Evolutionary conservation across 1,140 invertebrate species (phyloP), one percentile per base, ranked within the genome.

Genomic region (Atta colombica): DNA sequence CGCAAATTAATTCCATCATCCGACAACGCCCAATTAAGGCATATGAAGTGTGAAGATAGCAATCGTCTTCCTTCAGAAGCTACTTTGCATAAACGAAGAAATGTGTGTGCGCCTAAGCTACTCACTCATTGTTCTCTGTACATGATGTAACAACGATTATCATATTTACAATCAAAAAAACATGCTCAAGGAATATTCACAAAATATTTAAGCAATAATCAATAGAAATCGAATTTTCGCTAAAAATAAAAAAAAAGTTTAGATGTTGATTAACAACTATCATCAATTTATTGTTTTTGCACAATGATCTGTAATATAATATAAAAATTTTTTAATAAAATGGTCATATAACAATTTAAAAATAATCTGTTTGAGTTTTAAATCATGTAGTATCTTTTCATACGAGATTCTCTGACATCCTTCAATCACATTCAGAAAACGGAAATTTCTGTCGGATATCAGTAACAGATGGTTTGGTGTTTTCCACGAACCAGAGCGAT

Each of bases 1-100:
- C 88, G 91, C 91, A 91, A 93, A 94, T 93, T 93, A 93, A 93
- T 93, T 92, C 90, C 90, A 89, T 91, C 89, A 86, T 82, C 88
- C 87, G 78, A 91, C 88, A 92, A 92, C 91, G 92, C 89, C 91
- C 91, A 93, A 94, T 94, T 94, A 93, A 91, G 87, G 87, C 90
- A 92, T 93, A 93, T 91, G 92, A 93, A 93, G 91, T 90, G 91
- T 90, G 80, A 91, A 91, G 90, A 92, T 92, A 91, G 88, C 87
- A 87, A 93, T 92, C 91, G 87, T 77, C 58, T 88, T 90, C 65
- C 84, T 90, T 88, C 87, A 75, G 82, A 51, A 16, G 49, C 35
- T 72, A 31, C 55, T 80, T 60, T 45, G 69, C 85, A 55, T 77
- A 84, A 58, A 75, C 28, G 39, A 86, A 78, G 25, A 53, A 77